Base-by-base conservation (phyloP, 92 coral and sea anemone species). In the Phenganax marumi region DNA sequence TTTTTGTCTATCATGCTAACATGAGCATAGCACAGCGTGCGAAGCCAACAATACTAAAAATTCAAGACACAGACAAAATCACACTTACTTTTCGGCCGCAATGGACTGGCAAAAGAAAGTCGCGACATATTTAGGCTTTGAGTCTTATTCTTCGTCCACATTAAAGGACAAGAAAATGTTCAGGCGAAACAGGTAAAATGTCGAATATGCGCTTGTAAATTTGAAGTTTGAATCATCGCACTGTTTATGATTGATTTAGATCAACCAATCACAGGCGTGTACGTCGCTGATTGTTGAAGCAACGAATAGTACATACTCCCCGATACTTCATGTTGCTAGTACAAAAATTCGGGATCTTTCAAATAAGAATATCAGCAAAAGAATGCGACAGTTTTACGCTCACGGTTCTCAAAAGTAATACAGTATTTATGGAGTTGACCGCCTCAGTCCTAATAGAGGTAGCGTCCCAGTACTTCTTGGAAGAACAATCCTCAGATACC, bases 31-130 rank as follows among this genome's bases (percentile, higher is more conserved):
- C 52, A 26, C 12, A 19, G 26, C 50, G 9, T 12, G 52, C 3
- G 6, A 17, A 68, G n/a, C 21, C 0, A 23, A 68, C 8, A 13
- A 4, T 12, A 68, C 22, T 56, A 7, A 56, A 14, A 56, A 1
- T 14, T 56, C 22, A 3, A 1, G 3, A 47, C 56, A 47, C 13
- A 17, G 25, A 10, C 50, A 33, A 70, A 17, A 33, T 47, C 25
- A 14, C n/a, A 52, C 79, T 74, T 74, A 74, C 79, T 13, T 74
- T 74, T 74, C 17, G 79, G 79, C 24, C 79, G 21, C 12, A 74
- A 46, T 50, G 64, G 79, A 57, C 90, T 90, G 0, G 88, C 92
- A 75, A 66, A 61, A 0, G 90, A 90, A 49, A 87, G 78, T 16
- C 90, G 78, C 22, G 92, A 75, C 92, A 90, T 90, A 13, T 63